Base-by-base conservation (phyloP, 1,140 invertebrate genomes). In the Bathynomus jamesi region DNA sequence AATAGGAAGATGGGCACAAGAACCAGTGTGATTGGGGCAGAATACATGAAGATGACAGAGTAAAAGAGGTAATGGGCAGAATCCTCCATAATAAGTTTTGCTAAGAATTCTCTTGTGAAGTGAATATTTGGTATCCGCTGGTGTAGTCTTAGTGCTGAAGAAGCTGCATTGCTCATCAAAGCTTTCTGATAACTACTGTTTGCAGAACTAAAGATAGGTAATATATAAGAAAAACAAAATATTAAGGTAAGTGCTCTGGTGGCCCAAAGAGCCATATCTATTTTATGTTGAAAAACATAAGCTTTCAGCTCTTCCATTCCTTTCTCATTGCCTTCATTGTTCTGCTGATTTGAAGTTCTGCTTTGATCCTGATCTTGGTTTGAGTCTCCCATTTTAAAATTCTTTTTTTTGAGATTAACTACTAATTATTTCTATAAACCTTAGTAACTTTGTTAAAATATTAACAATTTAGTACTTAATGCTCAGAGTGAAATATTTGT, bases 31-130 rank as follows among this genome's bases (percentile, higher is more conserved):
- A 95, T 88, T 28, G 95, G 94, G 67, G 89, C 85, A 32, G 90
- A 90, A 82, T 92, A 95, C 74, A 97, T 85, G 81, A 98, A 98
- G 78, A 98, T 94, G 63, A 97, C 82, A 11, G 93, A 93, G 82
- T 92, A 99, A 81, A 98, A 88, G 67, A 99, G 85, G 81, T 99
- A 98, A 82, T 99, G 96, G 77, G 92, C 95, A 70, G 94, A 96
- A 84, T 99, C 96, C 83, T 99, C 96, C 60, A 89, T 78, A 73
- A 97, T 85, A 69, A 99, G 81, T 7, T 85, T 82, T 11, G 86
- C 84, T 30, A 97, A 82, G 81, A 95, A 98, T 80, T 93, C 89
- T 72, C 90, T 83, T 66, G 86, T 91, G 30, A 97, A 84, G 65
- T 89, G 86, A 72, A 96, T 90, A 31, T 81, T 79, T 24, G 93